Base-by-base conservation (phyloP, 2,797 vertebrate species). In the Fringilla coelebs region DNA sequence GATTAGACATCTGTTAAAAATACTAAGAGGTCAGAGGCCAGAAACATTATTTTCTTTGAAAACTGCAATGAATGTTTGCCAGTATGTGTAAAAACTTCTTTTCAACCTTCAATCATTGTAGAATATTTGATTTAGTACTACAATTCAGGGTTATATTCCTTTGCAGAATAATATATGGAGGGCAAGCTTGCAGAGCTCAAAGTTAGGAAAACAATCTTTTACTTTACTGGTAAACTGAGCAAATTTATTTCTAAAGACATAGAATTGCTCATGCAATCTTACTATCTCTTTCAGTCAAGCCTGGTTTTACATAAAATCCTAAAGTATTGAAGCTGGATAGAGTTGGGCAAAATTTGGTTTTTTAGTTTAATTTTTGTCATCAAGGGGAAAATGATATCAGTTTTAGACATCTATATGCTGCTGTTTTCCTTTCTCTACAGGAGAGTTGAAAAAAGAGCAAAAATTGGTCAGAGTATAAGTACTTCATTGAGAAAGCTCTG, bases 101-200 rank as follows among this genome's bases (percentile, higher is more conserved):
- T 94, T 94, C 72, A 96, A 90, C 93, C 88, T 89, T 96, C 90
- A 92, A 85, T 97, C 68, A 96, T 87, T 93, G 91, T 93, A 74
- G 66, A 62, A 66, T 96, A 89, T 72, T 86, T 96, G 92, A 96
- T 93, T 97, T 96, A 94, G 45, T 86, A 52, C 73, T 93, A 93
- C 96, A 96, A 91, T 95, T 95, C 94, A 96, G 74, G 94, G 94
- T 97, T 96, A 95, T 93, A 88, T 89, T 96, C 60, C 58, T 85
- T 80, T 93, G 77, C 58, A 73, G 63, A 88, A 79, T 91, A 95
- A 93, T 93, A 95, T 93, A 96, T 96, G 91, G 76, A 85, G 78
- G 88, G 91, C 84, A 93, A 26, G 8, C 67, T 88, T 85, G 40
- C 63, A 79, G 76, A 93, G 55, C 95, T 89, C 86, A 92, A 86